A percentile compares a stretch with the other conserved stretches of the same genome.
phyloP scores from a whole-genome alignment of 2,888 invertebrate genomes.

The Stegophylla sp. region DNA sequence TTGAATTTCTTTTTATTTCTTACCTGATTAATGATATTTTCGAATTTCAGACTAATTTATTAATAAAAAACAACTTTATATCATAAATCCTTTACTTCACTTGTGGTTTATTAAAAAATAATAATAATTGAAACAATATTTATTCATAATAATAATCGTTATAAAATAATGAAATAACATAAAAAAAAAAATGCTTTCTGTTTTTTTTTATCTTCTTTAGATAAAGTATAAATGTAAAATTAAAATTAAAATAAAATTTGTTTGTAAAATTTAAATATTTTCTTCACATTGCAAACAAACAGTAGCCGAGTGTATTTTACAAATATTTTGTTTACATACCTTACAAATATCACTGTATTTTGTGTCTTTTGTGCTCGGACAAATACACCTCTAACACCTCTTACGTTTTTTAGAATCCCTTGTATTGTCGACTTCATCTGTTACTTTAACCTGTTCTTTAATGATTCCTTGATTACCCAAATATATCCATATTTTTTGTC shows the following conservation, averaged over 20 bases:
- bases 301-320: conserved; percentile 24
- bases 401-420: conserved; percentile 31
- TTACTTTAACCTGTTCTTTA: conserved; percentile 12
- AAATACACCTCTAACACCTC: conserved; percentile 24
- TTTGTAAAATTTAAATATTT: conserved; percentile 21
- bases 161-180: background rate
- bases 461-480: conserved; percentile 33
- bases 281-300: conserved; percentile 35
- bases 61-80: background rate
- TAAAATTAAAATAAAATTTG: background rate
- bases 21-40: background rate
- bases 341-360: conserved; percentile 38
- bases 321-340: conserved; percentile 33
- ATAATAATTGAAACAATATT: background rate
- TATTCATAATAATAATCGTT: background rate
- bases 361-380: conserved; percentile 33
- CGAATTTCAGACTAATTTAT: background rate
- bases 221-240: background rate
- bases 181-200: background rate
- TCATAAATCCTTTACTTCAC: background rate
- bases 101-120: background rate
- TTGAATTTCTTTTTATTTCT: background rate
- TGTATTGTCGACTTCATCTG: conserved; percentile 6
- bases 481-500: conserved; percentile 36
- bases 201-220: background rate